Base-by-base conservation (phyloP, 1,140 invertebrate genomes). In the Caligus rogercresseyi region DNA sequence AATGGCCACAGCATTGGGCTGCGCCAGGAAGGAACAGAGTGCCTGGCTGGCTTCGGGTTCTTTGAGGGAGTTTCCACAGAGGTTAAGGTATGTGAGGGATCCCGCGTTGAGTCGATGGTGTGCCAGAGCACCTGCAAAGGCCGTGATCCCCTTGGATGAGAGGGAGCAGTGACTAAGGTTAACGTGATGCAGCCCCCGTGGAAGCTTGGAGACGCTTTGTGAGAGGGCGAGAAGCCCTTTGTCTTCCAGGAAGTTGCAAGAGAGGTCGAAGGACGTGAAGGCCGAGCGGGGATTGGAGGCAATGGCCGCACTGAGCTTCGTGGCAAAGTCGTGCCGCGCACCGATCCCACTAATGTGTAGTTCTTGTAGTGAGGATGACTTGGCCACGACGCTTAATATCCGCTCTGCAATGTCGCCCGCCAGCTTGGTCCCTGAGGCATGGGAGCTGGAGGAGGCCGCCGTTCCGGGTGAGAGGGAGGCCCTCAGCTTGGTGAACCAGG, bases 1-100 rank as follows among this genome's bases (percentile, higher is more conserved):
- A 76, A 91, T 83, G 65, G 84, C 87, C 70, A 96, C 77, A 68
- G 84, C 82, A 75, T 94, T 95, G 25, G 90, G 87, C 76, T 93
- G 87, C 68, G 89, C 88, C 68, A 96, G 77, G 72, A 93, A 94
- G 72, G 86, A 90, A 74, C 88, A 90, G 66, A 96, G 75, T 78
- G 88, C 86, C 88, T 85, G 88, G 69, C 93, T 81, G 70, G 95
- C 91, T n/a, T 43, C 31, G 7, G 31, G 7, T 73, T 95, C 91
- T 72, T 92, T 93, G 31, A 88, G 77, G 70, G 78, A 70, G 72
- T 91, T 90, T 65, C 86, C 85, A 64, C 83, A 83, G 19, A 93
- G 75, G 73, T 87, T 87, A 3, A 92, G 78, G 70, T 85, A 83
- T 60, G 82, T 82, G 52, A 93, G 76, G 61, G 84, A 86, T 65